phyloP scores from a whole-genome alignment of 2,888 invertebrate species.

The Biston betularia region DNA sequence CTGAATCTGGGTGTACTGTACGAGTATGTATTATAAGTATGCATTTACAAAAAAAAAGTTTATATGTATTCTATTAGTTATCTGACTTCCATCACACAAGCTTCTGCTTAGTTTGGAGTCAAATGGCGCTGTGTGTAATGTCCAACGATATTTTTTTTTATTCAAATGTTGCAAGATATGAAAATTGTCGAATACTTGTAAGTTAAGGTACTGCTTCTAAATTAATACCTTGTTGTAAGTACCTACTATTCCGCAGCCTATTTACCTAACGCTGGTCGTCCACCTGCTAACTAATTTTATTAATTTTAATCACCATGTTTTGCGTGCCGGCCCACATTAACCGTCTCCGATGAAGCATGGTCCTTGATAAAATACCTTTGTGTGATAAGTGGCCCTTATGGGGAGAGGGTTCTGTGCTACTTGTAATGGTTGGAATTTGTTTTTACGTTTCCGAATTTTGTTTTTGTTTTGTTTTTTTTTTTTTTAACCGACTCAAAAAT shows the following conservation, averaged over 20 bases:
- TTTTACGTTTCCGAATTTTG: neutral
- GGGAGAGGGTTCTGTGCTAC: conserved; percentile 35
- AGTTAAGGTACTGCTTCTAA: conserved; percentile 4
- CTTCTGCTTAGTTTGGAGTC: too few relatives aligned
- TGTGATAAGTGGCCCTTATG: conserved; percentile 35
- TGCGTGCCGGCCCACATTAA: conserved; percentile 82
- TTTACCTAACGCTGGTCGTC: conserved; percentile 48
- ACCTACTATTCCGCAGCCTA: conserved; percentile 47
- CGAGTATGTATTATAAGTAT: too few relatives aligned
- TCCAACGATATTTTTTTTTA: too few relatives aligned
- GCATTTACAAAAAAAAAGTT: too few relatives aligned
- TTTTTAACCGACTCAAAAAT: too few relatives aligned
- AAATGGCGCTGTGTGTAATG: too few relatives aligned
- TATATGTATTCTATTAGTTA: too few relatives aligned
- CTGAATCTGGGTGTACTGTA: too few relatives aligned
- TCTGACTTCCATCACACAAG: too few relatives aligned
- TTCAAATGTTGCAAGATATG: too few relatives aligned
- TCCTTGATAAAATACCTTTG: conserved; percentile 72
- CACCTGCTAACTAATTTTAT: conserved; percentile 75
- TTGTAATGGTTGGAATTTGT: conserved; percentile 7
- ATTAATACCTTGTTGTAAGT: conserved; percentile 10
- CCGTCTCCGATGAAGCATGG: conserved; percentile 73
- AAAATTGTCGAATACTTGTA: too few relatives aligned
- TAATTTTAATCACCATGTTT: conserved; percentile 81
- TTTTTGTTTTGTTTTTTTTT: neutral